A percentile compares a stretch with the other conserved stretches of the same genome.
Evolutionary conservation across 2,888 invertebrate species (phyloP).

Genomic region (Chrysodeixis includens): DNA sequence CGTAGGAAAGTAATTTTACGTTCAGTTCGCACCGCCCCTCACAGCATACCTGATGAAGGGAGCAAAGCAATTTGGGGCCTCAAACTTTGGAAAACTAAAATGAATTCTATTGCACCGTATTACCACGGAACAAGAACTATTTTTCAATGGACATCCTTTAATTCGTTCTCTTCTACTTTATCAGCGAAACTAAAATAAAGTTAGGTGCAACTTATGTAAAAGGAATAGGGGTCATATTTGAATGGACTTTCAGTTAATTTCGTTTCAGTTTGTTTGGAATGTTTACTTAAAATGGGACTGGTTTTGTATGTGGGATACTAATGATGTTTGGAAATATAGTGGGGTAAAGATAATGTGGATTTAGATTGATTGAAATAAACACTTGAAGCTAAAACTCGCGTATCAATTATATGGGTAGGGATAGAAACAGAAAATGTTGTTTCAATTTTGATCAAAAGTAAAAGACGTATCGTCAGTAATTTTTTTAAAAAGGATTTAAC

Average conservation of each 20-base stretch:
- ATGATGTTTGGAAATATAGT: constrained; percentile 38
- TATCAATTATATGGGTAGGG: no score
- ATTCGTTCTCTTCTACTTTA: constrained; percentile 35
- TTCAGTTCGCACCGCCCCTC: constrained; percentile 52
- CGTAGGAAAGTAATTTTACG: constrained; percentile 63
- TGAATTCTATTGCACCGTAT: constrained; percentile 37
- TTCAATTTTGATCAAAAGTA: no score
- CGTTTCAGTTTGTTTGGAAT: constrained; percentile 37
- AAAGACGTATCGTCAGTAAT: no score
- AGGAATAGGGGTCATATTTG: constrained; percentile 38
- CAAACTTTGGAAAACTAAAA: constrained; percentile 55
- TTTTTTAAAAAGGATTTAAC: no score
- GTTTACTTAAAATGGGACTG: constrained; percentile 36
- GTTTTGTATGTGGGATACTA: constrained; percentile 37
- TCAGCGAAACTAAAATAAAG: constrained; percentile 44
- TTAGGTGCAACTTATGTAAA: constrained; percentile 28
- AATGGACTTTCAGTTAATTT: constrained; percentile 36
- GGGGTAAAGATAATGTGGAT: constrained; percentile 26
- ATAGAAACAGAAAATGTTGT: no score
- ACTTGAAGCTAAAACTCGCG: no score
- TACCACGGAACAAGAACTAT: constrained; percentile 30
- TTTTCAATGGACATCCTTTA: constrained; percentile 40
- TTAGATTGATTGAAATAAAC: background rate
- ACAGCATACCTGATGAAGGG: constrained; percentile 72
- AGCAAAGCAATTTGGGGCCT: constrained; percentile 63